Evolutionary conservation across 2,888 invertebrate species (phyloP), one percentile per base, ranked within the genome.

Genomic region (Leptarthrus brevirostris): DNA sequence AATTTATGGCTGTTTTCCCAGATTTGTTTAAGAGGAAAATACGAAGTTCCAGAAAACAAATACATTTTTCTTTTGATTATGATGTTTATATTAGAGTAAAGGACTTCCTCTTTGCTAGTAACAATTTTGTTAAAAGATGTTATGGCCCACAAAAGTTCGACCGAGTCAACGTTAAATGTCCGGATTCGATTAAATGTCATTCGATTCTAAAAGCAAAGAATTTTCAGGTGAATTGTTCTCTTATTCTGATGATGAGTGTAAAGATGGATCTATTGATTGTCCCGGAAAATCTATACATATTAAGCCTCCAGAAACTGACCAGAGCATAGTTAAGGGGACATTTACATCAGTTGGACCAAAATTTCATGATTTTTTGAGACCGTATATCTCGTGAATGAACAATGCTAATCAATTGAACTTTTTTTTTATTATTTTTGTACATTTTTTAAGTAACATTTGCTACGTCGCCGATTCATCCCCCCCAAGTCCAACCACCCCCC

Each of bases 1-100:
- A 94, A 83, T 92, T 96, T 86, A 93, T 95, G 93, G 92, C 93
- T 66, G 87, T 93, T 77, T 95, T 95, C 87, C 94, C 95, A 78
- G 84, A 85, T 85, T n/a, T n/a, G n/a, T n/a, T n/a, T n/a, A n/a
- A n/a, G n/a, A n/a, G n/a, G n/a, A n/a, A n/a, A n/a, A n/a, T n/a
- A n/a, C n/a, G n/a, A n/a, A n/a, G n/a, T n/a, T n/a, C n/a, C n/a
- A n/a, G n/a, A n/a, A n/a, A n/a, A n/a, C n/a, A n/a, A n/a, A n/a
- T n/a, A n/a, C n/a, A n/a, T n/a, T n/a, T n/a, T n/a, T n/a, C n/a
- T n/a, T n/a, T n/a, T n/a, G n/a, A n/a, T 77, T 83, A 81, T 76
- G 84, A 84, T 80, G 76, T 84, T 75, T 84, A 80, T 73, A 80
- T 84, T 69, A 81, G 81, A 36, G 81, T 83, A 61, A 77, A 81